Evolutionary conservation across 2,797 vertebrate genomes (phyloP), one percentile per base, ranked within the genome.

Genomic region (Intellagama lesueurii): DNA sequence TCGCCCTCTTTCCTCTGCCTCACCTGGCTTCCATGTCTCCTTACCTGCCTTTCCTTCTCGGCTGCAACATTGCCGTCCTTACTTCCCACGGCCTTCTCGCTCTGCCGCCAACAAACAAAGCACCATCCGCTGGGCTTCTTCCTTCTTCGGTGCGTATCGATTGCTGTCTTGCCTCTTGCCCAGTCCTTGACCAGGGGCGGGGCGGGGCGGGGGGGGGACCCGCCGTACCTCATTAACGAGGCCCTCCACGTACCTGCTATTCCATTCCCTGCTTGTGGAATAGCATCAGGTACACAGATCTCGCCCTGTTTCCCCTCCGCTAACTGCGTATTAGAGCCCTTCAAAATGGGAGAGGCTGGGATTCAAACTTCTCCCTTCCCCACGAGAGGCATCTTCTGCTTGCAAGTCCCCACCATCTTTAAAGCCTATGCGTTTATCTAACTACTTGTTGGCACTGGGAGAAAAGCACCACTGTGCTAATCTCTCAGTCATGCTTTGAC

Each of bases 51-150:
- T 19, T 17, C 26, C 35, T 69, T 19, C 30, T 0, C n/a, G 44
- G 26, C 44, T 47, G 12, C 17, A 30, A 68, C 66, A 26, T 32
- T 9, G n/a, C 88, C 68, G 16, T 66, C 78, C 91, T 92, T 92
- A 64, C 14, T 16, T 9, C 22, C 22, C 32, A 17, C 32, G 4
- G 72, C 52, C 17, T 32, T 24, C 56, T 81, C 7, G 28, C 14
- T 11, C 64, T 19, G 64, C 32, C 52, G n/a, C 68, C 69, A 14
- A n/a, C 28, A 16, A 35, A 66, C 80, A 72, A 82, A 81, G 52
- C 52, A 1, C 47, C 12, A 7, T 1, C 30, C 60, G 8, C 4
- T 7, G 44, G 47, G 30, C 28, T 60, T n/a, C 35, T 73, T 16
- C 35, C 52, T 78, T 19, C 44, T 30, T 66, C 5, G 40, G 7